Evolutionary conservation across 2,797 vertebrate species (phyloP), one percentile per base, ranked within the genome.

Genomic region (Poecilia velifera): DNA sequence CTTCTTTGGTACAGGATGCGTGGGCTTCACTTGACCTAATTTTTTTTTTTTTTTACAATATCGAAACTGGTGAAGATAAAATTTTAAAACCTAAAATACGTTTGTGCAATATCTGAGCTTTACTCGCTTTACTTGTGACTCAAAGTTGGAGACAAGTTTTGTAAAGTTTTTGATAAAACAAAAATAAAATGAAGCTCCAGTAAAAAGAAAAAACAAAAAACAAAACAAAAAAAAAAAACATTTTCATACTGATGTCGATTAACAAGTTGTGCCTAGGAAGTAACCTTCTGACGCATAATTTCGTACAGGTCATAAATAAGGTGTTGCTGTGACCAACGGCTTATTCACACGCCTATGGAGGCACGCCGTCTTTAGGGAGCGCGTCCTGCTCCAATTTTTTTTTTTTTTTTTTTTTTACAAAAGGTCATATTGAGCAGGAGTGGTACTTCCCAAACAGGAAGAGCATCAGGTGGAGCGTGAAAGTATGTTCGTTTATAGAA

Each of bases 21-120:
- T 43, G 47, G 73, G 43, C 73, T 86, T 71, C 4, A 22, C 55
- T 78, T 72, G 77, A 86, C 88, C 84, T 72, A 89, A 74, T 90
- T 83, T 41, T 7, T 41, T 51, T 79, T 31, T 46, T 53, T 80
- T 79, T 28, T 39, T 28, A 14, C 51, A 82, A 75, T n/a, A 20
- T 70, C 2, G 2, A 41, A 68, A 25, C 9, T 1, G 36, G 10
- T 41, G 6, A 39, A 68, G 36, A 22, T 25, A 68, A 68, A 10
- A 18, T 66, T 36, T 45, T 6, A 36, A n/a, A 64, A 64, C 18
- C 18, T 10, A 74, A 84, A 78, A 43, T 51, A 47, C 41, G 22
- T 2, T 41, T 25, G 18, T 41, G 36, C 55, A 84, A 87, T 73
- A 72, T 80, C 59, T 74, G 9, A 70, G 20, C 9, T 10, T n/a